Base-by-base conservation (phyloP, 2,888 invertebrate genomes). In the Microdon myrmicae region DNA sequence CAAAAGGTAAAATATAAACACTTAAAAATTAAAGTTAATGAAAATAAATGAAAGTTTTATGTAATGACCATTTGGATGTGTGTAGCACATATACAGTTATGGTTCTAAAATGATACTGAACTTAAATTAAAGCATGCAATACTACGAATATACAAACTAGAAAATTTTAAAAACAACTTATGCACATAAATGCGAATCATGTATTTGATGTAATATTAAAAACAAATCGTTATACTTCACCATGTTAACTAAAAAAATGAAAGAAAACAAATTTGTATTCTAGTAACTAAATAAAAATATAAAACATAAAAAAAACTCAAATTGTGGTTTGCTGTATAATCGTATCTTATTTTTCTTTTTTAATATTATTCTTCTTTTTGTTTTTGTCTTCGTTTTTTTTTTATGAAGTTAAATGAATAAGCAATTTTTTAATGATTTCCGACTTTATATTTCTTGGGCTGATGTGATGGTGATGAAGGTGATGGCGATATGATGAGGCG, bases 331-430 rank as follows among this genome's bases (percentile, higher is more conserved):
- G n/a, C n/a, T n/a, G n/a, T n/a, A n/a, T n/a, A n/a, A n/a, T n/a
- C n/a, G n/a, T n/a, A n/a, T n/a, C n/a, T n/a, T n/a, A n/a, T n/a
- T n/a, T n/a, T n/a, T n/a, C n/a, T n/a, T 37, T 59, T 61, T 60
- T 53, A 67, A 68, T 68, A 48, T 41, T 37, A 32, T 68, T 67
- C 67, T 64, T 64, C 64, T 45, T 39, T 59, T 54, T 60, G 25
- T 35, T 43, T 43, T 34, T 39, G 5, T 49, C 39, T 32, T 47
- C 23, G 28, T 48, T 26, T 38, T 53, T 22, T 53, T 20, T 22
- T 38, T 41, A 51, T 66, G 58, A 56, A 32, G 48, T 56, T 32
- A 22, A 9, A 70, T 70, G 58, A 67, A 54, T 51, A 37, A 58
- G 53, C 53, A 35, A 53, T 48, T 56, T 35, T 19, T 23, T 28